Percentiles rank a stretch among this genome's conserved stretches.
These are phyloP conservation scores for Sula dactylatra DNA, from an alignment of 2,113 vertebrate species.

Conservation along the genomic window DNA sequence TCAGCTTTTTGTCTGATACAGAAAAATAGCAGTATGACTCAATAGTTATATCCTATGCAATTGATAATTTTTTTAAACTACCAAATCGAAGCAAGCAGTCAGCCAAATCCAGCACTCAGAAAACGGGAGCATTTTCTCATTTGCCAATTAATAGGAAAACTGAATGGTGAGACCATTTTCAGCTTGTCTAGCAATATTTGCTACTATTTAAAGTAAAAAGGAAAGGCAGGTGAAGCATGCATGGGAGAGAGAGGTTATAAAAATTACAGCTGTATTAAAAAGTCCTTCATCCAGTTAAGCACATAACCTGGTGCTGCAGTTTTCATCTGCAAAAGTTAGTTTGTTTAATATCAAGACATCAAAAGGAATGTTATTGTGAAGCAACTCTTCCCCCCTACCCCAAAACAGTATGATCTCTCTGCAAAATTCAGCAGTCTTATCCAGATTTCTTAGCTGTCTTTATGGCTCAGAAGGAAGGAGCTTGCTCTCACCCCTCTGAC, in stretches of 20 bases:
- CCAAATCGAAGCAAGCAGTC: not conserved
- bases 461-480: not conserved
- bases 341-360: not conserved
- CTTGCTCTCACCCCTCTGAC: not conserved
- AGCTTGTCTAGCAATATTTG: not conserved
- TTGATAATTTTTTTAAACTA: slow-evolving; percentile 14
- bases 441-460: not conserved
- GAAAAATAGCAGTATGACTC: not conserved
- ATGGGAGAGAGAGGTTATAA: not conserved
- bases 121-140: not conserved
- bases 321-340: not conserved
- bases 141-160: not conserved
- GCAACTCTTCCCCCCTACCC: not conserved
- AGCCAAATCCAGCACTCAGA: not conserved
- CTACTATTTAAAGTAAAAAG: not conserved
- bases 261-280: not conserved
- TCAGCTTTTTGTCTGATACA: not conserved
- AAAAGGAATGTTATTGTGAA: not conserved
- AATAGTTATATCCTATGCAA: not conserved
- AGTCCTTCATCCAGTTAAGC: not conserved
- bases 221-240: not conserved
- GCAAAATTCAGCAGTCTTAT: not conserved
- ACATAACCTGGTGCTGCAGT: not conserved
- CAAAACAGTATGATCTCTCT: not conserved
- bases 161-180: not conserved